Conservation (phyloP, 2,888 invertebrate species). For the Acrobasis consociella region DNA sequence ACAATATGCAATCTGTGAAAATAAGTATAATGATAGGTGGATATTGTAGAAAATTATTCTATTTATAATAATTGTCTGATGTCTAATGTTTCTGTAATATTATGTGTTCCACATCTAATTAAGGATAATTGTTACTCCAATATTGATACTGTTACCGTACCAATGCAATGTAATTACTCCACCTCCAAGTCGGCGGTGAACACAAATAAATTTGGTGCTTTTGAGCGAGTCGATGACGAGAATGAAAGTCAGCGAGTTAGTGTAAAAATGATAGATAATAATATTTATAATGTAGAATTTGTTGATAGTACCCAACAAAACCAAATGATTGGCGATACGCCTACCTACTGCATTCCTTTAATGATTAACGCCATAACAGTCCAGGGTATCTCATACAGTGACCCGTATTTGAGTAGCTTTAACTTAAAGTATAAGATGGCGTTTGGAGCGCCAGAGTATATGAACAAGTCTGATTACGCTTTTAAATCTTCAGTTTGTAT, state of each 20-base stretch:
- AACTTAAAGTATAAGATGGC: conserved; percentile 83
- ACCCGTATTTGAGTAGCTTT: conserved; percentile 84
- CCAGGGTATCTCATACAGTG: conserved; percentile 84
- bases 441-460: conserved; percentile 80
- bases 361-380: conserved; percentile 84
- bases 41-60: conserved; percentile 83
- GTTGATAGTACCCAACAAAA: conserved; percentile 83
- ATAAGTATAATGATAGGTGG: conserved; percentile 81
- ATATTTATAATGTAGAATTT: conserved; percentile 83
- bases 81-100: conserved; percentile 83
- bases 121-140: conserved; percentile 82
- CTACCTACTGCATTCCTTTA: conserved; percentile 83
- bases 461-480: conserved; percentile 85
- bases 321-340: conserved; percentile 83
- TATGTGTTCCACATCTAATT: conserved; percentile 86
- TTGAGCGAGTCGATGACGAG: conserved; percentile 79
- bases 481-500: conserved; percentile 83
- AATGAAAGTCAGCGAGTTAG: conserved; percentile 82
- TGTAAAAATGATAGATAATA: conserved; percentile 82
- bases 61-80: conserved; percentile 84
- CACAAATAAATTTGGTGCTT: conserved; percentile 84
- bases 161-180: conserved; percentile 83
- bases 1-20: conserved; percentile 88
- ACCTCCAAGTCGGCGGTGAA: conserved; percentile 84
- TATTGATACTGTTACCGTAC: conserved; percentile 84